phyloP scores from a whole-genome alignment of 2,113 vertebrate species.

The Alligator mississippiensis region DNA sequence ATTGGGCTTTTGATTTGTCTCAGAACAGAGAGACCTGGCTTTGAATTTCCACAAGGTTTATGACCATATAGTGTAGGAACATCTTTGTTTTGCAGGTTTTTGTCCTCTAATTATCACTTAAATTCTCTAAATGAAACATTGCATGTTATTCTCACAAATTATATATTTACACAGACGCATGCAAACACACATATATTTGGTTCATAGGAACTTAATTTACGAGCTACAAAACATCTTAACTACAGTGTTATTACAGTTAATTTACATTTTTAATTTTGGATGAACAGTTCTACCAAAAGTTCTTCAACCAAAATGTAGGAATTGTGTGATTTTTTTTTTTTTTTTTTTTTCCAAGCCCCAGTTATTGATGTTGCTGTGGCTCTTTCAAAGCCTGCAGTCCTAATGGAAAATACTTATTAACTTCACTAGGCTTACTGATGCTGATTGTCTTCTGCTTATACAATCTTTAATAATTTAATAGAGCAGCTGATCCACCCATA shows the following conservation, averaged over 20 bases:
- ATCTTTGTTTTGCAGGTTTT: neutral
- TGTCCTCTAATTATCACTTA: neutral
- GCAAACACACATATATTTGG: neutral
- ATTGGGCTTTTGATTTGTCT: neutral
- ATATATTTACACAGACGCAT: neutral
- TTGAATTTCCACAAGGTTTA: neutral
- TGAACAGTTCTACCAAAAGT: neutral
- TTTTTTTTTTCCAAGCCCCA: neutral
- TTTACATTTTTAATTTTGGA: neutral
- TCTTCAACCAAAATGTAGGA: neutral
- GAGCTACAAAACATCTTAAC: neutral
- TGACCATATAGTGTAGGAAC: neutral
- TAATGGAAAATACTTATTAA: neutral
- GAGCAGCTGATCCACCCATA: accelerated
- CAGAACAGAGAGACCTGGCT: neutral
- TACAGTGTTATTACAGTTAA: neutral
- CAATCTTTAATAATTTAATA: neutral
- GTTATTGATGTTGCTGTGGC: accelerated
- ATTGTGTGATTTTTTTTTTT: neutral
- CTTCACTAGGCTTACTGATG: neutral
- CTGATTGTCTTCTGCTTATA: neutral
- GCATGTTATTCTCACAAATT: neutral
- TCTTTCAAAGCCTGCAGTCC: neutral
- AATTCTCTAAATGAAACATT: neutral
- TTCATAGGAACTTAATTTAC: neutral